Percentiles rank a stretch among this genome's conserved stretches.
These are phyloP conservation scores for Cynoglossus semilaevis DNA, from an alignment of 2,113 vertebrate species.

Conservation along the genomic window DNA sequence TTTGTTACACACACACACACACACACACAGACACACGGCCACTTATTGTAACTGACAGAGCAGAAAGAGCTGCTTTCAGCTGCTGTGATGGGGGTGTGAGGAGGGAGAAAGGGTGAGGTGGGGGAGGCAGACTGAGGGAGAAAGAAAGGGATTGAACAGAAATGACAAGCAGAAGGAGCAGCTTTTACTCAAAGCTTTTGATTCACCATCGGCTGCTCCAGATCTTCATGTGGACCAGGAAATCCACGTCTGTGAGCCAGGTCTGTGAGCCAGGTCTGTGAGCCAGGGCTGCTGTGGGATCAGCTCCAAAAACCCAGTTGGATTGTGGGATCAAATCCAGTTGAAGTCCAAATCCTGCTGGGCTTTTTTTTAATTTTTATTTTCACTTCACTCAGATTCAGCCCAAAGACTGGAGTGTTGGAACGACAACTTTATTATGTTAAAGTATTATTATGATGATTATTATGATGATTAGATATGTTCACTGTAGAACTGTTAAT, in stretches of 20 bases:
- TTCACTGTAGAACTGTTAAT: too few relatives aligned
- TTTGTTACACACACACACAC: conserved; percentile 17
- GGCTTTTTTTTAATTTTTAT: too few relatives aligned
- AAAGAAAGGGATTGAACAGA: conserved; percentile 12
- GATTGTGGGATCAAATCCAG: too few relatives aligned
- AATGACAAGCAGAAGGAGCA: conserved; percentile 15
- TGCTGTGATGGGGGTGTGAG: conserved; percentile 31
- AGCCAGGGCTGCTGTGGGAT: not conserved
- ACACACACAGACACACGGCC: conserved; percentile 22
- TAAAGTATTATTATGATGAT: too few relatives aligned
- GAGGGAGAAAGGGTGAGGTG: conserved; percentile 26
- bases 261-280: too few relatives aligned
- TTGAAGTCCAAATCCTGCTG: too few relatives aligned
- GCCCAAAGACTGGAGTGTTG: too few relatives aligned
- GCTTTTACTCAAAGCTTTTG: conserved; percentile 8
- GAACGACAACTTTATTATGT: too few relatives aligned
- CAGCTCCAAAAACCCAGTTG: not conserved
- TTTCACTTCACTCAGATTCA: too few relatives aligned
- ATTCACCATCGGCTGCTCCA: not conserved
- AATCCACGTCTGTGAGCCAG: not conserved
- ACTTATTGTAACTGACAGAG: conserved; percentile 57
- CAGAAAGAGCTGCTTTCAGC: conserved; percentile 53
- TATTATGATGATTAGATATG: too few relatives aligned
- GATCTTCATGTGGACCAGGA: not conserved
- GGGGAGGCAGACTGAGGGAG: conserved; percentile 21